Percentiles rank a stretch among this genome's conserved stretches.
phyloP scores from a whole-genome alignment of 2,113 vertebrate species.

The Pycnonotus jocosus region DNA sequence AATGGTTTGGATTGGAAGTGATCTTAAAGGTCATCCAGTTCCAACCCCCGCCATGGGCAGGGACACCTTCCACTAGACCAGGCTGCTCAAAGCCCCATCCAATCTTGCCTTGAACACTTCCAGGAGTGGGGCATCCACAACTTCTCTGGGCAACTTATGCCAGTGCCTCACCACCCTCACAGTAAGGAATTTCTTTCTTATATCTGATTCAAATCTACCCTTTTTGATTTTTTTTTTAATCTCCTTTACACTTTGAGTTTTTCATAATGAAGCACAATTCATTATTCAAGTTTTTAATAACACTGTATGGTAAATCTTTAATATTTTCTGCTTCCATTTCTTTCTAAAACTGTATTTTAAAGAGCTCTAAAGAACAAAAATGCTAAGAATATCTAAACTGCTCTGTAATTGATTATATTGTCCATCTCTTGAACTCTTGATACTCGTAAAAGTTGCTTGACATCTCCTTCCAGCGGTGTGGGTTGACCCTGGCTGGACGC shows the following conservation, averaged over 20 bases:
- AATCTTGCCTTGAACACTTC: not conserved
- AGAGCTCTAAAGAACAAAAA: not conserved
- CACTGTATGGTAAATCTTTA: not conserved
- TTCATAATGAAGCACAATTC: not conserved
- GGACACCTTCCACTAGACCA: not conserved
- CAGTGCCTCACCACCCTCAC: not conserved
- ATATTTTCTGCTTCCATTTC: not conserved
- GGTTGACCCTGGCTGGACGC: not conserved
- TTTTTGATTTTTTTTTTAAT: not conserved
- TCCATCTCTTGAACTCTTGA: not conserved
- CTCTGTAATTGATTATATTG: not conserved
- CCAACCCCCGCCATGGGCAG: too few relatives aligned
- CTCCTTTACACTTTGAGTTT: not conserved
- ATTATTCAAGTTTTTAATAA: not conserved
- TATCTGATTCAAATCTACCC: not conserved
- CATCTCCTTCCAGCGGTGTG: not conserved
- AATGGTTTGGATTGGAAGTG: not conserved
- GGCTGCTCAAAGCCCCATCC: not conserved
- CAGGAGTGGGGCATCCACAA: too few relatives aligned
- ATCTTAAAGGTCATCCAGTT: not conserved
- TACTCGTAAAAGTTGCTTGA: not conserved
- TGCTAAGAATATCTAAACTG: not conserved
- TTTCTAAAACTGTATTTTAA: not conserved
- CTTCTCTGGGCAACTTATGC: not conserved
- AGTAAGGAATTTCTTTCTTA: not conserved